Conservation (phyloP, 2,113 vertebrate species). For the Pao palembangensis region DNA sequence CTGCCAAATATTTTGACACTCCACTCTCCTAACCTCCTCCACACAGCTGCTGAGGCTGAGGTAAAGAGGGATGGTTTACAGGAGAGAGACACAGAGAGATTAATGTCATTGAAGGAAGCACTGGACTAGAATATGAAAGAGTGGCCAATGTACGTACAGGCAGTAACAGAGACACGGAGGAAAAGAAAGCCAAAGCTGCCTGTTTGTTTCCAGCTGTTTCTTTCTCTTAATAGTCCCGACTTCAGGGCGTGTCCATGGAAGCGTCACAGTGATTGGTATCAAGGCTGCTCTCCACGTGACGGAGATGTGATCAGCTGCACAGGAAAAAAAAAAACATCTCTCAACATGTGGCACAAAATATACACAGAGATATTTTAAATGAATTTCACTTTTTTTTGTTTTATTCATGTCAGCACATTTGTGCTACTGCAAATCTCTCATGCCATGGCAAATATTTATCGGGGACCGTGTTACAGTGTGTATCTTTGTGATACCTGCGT, state of each 20-base stretch:
- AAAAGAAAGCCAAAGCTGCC: slow-evolving; percentile 51
- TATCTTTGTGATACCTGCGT: slow-evolving; percentile 21
- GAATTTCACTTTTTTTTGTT: slow-evolving; percentile 35
- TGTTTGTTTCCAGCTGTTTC: slow-evolving; percentile 58
- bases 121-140: slow-evolving; percentile 57
- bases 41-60: slow-evolving; percentile 64
- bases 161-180: slow-evolving; percentile 39
- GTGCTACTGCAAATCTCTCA: slow-evolving; percentile 33
- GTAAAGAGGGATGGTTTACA: slow-evolving; percentile 57
- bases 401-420: slow-evolving; percentile 41
- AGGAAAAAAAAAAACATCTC: slow-evolving; percentile 29
- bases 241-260: slow-evolving; percentile 45
- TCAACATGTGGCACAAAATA: slow-evolving; percentile 32
- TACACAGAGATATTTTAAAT: slow-evolving; percentile 32
- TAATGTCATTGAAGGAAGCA: slow-evolving; percentile 56
- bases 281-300: slow-evolving; percentile 73
- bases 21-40: slow-evolving; percentile 62
- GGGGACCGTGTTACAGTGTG: background rate
- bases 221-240: slow-evolving; percentile 42
- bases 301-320: slow-evolving; percentile 62
- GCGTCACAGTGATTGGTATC: slow-evolving; percentile 51
- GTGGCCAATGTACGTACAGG: slow-evolving; percentile 60
- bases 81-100: slow-evolving; percentile 60
- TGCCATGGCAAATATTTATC: slow-evolving; percentile 13
- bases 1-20: slow-evolving; percentile 75